These are phyloP conservation scores for Siphlonurus alternatus DNA, from an alignment of 2,888 invertebrate species.

Conservation along the genomic window DNA sequence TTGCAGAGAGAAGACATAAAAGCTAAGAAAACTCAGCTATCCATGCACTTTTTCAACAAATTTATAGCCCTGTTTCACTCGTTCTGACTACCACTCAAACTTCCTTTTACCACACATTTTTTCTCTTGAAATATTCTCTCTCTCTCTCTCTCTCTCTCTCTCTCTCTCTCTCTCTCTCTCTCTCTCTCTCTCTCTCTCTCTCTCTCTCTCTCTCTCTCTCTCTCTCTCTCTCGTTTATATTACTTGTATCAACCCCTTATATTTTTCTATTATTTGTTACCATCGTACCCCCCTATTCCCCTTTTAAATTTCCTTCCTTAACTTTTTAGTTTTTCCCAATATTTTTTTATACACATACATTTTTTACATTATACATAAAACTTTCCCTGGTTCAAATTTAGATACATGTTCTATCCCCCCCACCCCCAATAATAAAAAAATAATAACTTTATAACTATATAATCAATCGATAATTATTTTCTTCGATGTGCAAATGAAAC, in stretches of 20 bases:
- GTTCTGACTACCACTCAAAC: neutral
- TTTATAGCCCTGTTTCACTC: neutral
- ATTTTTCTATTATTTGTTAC: neutral
- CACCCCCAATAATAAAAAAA: too few species aligned
- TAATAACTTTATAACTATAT: too few species aligned
- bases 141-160: neutral
- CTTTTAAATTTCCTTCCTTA: neutral
- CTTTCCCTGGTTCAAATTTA: too few species aligned
- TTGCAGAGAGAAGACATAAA: too few species aligned
- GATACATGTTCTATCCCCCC: too few species aligned
- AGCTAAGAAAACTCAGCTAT: neutral
- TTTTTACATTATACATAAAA: too few species aligned
- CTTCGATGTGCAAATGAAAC: too few species aligned
- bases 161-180: too few species aligned
- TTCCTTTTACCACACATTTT: neutral
- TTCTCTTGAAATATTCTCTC: neutral
- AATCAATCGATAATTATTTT: too few species aligned
- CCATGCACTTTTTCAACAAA: neutral
- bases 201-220: neutral
- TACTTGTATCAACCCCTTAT: neutral
- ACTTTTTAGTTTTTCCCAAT: neutral
- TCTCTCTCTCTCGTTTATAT: neutral
- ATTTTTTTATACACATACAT: too few species aligned
- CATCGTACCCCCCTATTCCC: neutral
- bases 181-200: neutral